Percentiles rank a stretch among this genome's conserved stretches.
Evolutionary conservation across 2,888 invertebrate species (phyloP).

Genomic region (Lasioglossum lativentre): DNA sequence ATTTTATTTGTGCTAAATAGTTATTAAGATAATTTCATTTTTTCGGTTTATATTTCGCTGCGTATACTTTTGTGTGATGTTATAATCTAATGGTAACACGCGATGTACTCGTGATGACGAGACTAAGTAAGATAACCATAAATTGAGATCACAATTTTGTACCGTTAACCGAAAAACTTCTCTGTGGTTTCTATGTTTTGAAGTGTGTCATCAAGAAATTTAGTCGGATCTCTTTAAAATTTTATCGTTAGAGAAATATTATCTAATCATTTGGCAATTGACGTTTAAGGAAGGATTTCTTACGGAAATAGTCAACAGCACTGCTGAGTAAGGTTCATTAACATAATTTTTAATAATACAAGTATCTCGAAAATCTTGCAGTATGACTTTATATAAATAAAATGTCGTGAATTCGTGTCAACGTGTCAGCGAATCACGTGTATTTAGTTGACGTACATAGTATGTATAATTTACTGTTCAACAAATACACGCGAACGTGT

Average conservation of each 20-base stretch:
- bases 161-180: neutral
- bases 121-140: conserved; percentile 1
- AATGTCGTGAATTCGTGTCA: neutral
- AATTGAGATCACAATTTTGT: neutral
- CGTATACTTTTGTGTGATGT: neutral
- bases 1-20: neutral
- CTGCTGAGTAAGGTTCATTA: neutral
- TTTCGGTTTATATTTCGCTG: neutral
- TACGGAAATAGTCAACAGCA: neutral
- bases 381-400: neutral
- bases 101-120: neutral
- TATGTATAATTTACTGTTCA: neutral
- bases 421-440: too few relatives aligned
- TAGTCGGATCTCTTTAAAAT: neutral
- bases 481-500: neutral
- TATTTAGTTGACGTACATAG: neutral
- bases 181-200: neutral
- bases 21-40: neutral
- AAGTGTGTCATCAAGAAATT: neutral
- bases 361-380: neutral
- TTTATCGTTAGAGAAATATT: neutral
- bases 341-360: neutral
- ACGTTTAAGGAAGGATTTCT: neutral
- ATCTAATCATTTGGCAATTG: conserved; percentile 21
- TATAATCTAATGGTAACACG: neutral